These are phyloP conservation scores for Stigmatopora nigra DNA, from an alignment of 2,113 vertebrate species.

Conservation along the genomic window DNA sequence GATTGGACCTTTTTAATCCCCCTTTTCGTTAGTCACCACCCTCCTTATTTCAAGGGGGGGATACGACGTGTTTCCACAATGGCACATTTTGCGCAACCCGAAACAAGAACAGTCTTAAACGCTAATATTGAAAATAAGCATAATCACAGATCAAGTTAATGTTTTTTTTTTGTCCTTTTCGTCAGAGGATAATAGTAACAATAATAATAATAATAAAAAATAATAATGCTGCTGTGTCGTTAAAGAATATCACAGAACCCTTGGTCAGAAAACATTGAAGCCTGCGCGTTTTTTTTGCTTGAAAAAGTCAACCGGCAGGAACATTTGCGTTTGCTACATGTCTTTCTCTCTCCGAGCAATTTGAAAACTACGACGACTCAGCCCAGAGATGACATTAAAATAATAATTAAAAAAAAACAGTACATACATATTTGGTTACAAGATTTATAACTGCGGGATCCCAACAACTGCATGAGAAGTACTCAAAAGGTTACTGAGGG, in stretches of 20 bases:
- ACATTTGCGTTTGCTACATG: conserved; percentile 81
- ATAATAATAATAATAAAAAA: conserved; percentile 35
- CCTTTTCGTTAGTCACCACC: conserved; percentile 20
- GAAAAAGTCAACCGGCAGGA: conserved; percentile 73
- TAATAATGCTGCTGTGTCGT: conserved; percentile 67
- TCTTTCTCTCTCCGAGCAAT: conserved; percentile 76
- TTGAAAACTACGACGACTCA: conserved; percentile 59
- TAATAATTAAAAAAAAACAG: conserved; percentile 20
- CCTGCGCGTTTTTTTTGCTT: conserved; percentile 82
- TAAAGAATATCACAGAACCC: conserved; percentile 73
- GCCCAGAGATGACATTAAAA: conserved; percentile 77
- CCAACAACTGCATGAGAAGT: conserved; percentile 80
- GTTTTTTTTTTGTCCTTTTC: conserved; percentile 56
- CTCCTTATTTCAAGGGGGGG: conserved; percentile 33
- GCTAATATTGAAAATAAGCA: conserved; percentile 63
- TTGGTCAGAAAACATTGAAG: conserved; percentile 72
- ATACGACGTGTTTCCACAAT: conserved; percentile 55
- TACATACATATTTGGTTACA: conserved; percentile 80
- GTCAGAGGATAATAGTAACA: conserved; percentile 59
- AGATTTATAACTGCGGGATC: conserved; percentile 81
- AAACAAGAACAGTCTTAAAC: conserved; percentile 46
- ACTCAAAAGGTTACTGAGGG: conserved; percentile 83
- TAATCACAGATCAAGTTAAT: conserved; percentile 72
- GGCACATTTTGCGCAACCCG: conserved; percentile 66
- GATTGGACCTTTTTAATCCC: conserved; percentile 23